phyloP scores from a whole-genome alignment of 1,140 invertebrate genomes.

The Schlechtendalia chinensis region DNA sequence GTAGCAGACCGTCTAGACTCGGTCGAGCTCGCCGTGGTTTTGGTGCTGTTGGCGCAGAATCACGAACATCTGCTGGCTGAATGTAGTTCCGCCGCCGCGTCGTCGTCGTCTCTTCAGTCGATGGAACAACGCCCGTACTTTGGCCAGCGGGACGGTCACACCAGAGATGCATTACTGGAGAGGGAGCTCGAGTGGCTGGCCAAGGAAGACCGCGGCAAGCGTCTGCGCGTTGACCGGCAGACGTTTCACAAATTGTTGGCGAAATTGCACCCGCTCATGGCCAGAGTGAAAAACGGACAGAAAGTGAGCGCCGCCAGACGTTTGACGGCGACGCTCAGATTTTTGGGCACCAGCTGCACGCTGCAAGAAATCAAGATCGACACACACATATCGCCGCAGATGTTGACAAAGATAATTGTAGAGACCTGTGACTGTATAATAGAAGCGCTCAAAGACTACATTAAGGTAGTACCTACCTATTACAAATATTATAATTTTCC shows the following conservation, averaged over 20 bases:
- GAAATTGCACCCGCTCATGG: conserved; percentile 20
- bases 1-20: background rate
- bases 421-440: conserved; percentile 54
- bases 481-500: too few species aligned
- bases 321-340: conserved; percentile 55
- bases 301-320: conserved; percentile 55
- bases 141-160: conserved; percentile 45
- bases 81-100: conserved; percentile 33
- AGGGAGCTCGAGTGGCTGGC: conserved; percentile 36
- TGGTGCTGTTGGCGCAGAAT: too few species aligned
- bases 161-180: conserved; percentile 32
- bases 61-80: background rate
- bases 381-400: conserved; percentile 54
- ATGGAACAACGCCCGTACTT: conserved; percentile 38
- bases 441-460: conserved; percentile 51
- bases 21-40: background rate
- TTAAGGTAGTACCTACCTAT: conserved; percentile 13
- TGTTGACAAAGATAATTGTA: conserved; percentile 52
- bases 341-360: conserved; percentile 55
- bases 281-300: conserved; percentile 50
- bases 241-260: conserved; percentile 40
- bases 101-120: conserved; percentile 15
- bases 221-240: conserved; percentile 35
- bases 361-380: conserved; percentile 56
- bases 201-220: conserved; percentile 32